Evolutionary conservation across 2,797 vertebrate species (phyloP).

Genomic region (Gadopsis marmoratus): DNA sequence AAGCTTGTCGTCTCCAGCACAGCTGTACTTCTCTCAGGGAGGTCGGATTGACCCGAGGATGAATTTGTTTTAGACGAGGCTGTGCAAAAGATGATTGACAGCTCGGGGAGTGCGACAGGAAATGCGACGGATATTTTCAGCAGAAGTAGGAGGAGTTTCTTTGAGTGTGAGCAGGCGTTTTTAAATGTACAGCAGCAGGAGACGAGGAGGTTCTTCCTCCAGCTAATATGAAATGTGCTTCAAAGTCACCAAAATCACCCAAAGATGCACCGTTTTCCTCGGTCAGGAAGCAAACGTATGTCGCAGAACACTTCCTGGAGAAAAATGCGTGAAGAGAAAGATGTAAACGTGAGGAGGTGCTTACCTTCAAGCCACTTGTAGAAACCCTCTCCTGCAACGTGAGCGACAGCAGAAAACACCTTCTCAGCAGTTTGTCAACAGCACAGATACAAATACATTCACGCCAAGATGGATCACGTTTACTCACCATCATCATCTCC

Average conservation of each 20-base stretch:
- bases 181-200: neutral
- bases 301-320: neutral
- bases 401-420: slow-evolving; percentile 6
- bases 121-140: neutral
- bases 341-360: neutral
- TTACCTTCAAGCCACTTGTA: slow-evolving; percentile 97
- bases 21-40: no score
- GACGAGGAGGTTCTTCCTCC: no score
- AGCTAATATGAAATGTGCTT: no score
- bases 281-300: neutral
- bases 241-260: neutral
- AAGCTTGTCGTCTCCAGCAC: neutral
- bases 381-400: slow-evolving; percentile 90
- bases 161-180: no score
- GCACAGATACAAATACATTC: neutral
- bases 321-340: neutral
- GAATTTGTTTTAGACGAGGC: neutral
- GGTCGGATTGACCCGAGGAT: neutral
- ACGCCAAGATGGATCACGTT: accelerated
- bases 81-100: neutral
- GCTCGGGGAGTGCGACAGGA: neutral
- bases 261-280: neutral
- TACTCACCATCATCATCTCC: slow-evolving; percentile 95
- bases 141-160: neutral
- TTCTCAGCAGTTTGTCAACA: neutral